Evolutionary conservation across 2,113 vertebrate species (phyloP).

Genomic region (Formicarius rufipectus): DNA sequence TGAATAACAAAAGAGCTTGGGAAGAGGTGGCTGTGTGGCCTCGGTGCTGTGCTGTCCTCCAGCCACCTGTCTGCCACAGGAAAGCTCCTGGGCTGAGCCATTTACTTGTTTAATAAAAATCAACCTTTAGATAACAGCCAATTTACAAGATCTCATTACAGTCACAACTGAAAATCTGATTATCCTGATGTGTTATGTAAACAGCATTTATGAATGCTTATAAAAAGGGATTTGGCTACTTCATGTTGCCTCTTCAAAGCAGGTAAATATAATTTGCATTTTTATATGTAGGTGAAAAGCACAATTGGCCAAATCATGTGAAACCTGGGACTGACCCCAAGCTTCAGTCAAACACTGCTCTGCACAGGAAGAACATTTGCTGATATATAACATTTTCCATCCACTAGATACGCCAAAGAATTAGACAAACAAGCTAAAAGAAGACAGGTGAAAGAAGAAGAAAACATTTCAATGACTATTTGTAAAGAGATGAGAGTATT

Average conservation of each 20-base stretch:
- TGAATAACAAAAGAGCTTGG: background rate
- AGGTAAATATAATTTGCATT: constrained; percentile 12
- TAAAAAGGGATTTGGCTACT: background rate
- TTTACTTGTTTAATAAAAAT: background rate
- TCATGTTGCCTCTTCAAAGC: background rate
- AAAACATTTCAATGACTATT: background rate
- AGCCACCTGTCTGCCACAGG: background rate
- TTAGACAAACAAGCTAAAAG: background rate
- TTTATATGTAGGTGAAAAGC: background rate
- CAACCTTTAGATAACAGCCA: background rate
- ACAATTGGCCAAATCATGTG: background rate
- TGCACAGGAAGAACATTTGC: background rate
- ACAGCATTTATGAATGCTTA: background rate
- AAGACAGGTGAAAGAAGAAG: background rate
- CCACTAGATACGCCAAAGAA: background rate
- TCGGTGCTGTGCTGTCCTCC: background rate
- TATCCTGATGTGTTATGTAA: background rate
- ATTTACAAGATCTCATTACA: background rate
- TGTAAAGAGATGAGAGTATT: background rate
- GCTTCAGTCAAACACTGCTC: background rate
- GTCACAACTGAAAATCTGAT: background rate
- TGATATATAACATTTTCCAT: background rate
- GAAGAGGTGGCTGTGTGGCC: background rate
- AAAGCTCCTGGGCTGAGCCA: background rate
- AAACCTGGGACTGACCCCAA: background rate